Percentiles rank a stretch among this genome's conserved stretches.
Conservation (phyloP, 1,140 invertebrate genomes). For the Tenebrio molitor region DNA sequence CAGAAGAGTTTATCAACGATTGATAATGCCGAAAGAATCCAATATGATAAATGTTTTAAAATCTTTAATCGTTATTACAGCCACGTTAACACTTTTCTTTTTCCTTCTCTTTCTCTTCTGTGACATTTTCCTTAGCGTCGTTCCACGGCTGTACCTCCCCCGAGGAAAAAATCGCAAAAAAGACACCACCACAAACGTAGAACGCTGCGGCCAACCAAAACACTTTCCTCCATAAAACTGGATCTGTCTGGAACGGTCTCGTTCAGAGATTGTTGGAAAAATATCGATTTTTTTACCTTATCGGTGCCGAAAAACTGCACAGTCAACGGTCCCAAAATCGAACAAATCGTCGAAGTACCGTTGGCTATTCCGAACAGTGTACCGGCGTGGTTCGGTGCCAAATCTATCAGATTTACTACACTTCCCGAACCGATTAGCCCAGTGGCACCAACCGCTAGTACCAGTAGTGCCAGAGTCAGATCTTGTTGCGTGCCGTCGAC, state of each 20-base stretch:
- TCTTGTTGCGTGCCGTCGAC: slow-evolving; percentile 68
- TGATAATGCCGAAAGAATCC: no score
- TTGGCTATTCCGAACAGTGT: slow-evolving; percentile 85
- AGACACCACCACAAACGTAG: slow-evolving; percentile 67
- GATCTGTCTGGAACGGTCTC: background rate
- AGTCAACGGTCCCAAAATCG: slow-evolving; percentile 79
- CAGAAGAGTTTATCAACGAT: no score
- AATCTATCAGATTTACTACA: slow-evolving; percentile 78
- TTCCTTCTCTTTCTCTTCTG: background rate
- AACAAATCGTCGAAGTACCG: slow-evolving; percentile 78
- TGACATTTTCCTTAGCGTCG: slow-evolving; percentile 12
- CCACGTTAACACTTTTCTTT: background rate
- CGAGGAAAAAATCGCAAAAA: slow-evolving; percentile 69
- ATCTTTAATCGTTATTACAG: no score
- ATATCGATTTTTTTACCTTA: background rate
- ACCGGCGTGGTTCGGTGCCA: slow-evolving; percentile 80
- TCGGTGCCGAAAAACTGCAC: slow-evolving; percentile 52
- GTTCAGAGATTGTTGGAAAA: no score
- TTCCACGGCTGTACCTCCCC: slow-evolving; percentile 68
- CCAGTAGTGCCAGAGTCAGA: slow-evolving; percentile 73
- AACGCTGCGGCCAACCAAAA: slow-evolving; percentile 71
- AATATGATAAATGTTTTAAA: no score
- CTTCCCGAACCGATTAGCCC: slow-evolving; percentile 81
- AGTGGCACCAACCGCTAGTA: slow-evolving; percentile 81
- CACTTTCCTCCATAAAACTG: slow-evolving; percentile 70